Base-by-base conservation (phyloP, 2,797 vertebrate genomes). In the Poliocrania exsul region DNA sequence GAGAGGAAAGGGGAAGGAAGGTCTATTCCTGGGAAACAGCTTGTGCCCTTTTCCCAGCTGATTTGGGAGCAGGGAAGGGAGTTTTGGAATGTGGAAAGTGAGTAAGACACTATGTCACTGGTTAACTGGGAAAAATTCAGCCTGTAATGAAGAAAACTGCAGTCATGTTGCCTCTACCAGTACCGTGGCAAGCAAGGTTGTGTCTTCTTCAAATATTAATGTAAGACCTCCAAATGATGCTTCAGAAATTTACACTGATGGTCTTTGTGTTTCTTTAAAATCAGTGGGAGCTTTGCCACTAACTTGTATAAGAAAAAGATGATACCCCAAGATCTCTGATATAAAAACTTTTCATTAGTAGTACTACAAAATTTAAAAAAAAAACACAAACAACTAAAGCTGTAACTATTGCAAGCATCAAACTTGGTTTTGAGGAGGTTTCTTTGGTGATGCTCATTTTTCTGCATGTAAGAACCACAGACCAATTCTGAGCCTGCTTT, bases 171-270 rank as follows among this genome's bases (percentile, higher is more conserved):
- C 25, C 92, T 2, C 51, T 64, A 6, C 53, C 26, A 12, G 33
- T 67, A 17, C 16, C 33, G 37, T 24, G 46, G 57, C 50, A 93
- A 81, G 9, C 16, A 51, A 56, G 51, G 11, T 5, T 86, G 31
- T 62, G 44, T 66, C 49, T 51, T 62, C 80, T 62, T 94, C 56
- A 91, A 81, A 78, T 92, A 87, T 83, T 95, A 28, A 89, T 5
- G 35, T 51, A 44, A 93, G 84, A 93, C 84, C 92, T 94, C 82
- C 61, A 86, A 62, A 44, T 81, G 81, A 72, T 4, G 16, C 56
- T 86, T 81, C 49, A 91, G 87, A 79, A 79, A 72, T 0, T 1
- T 40, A 72, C 29, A 29, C 81, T 13, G 4, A 6, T 61, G 61
- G 19, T 91, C 29, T 57, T 79, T n/a, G 6, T 38, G 58, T 73